Evolutionary conservation across 2,797 vertebrate genomes (phyloP).

Genomic region (Chloroceryle amazona): DNA sequence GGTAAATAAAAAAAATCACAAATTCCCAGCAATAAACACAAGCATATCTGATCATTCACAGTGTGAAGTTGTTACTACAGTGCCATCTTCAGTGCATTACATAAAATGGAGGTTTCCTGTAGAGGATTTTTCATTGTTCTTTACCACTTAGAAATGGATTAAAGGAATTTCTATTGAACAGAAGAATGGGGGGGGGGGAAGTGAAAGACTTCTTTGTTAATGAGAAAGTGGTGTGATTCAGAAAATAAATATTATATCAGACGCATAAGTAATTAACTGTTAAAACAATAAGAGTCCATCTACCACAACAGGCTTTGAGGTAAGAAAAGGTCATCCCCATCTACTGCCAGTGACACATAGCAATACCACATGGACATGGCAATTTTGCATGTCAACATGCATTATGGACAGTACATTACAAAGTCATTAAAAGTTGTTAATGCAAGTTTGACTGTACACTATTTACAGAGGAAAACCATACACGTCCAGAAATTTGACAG

Average conservation of each 20-base stretch:
- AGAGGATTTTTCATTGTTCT: slow-evolving; percentile 36
- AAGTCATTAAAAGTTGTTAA: background rate
- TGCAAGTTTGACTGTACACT: background rate
- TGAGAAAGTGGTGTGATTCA: background rate
- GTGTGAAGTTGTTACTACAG: slow-evolving; percentile 76
- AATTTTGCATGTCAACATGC: background rate
- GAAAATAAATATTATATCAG: background rate
- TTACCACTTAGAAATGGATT: background rate
- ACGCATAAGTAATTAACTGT: background rate
- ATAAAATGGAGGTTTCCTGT: slow-evolving; percentile 52
- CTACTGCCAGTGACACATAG: background rate
- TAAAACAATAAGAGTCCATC: background rate
- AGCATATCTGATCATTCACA: slow-evolving; percentile 40
- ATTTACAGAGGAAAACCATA: background rate
- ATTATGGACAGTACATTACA: background rate
- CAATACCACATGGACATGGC: background rate
- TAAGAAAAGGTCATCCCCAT: background rate
- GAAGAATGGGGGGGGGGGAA: background rate
- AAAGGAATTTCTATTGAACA: background rate
- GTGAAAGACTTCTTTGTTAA: background rate
- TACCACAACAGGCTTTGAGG: background rate
- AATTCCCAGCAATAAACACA: slow-evolving; percentile 54
- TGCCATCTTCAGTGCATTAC: slow-evolving; percentile 80
- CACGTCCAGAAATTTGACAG: background rate
- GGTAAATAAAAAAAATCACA: slow-evolving; percentile 36